These are phyloP conservation scores for Monopterus albus DNA, from an alignment of 2,113 vertebrate genomes.

Conservation along the genomic window DNA sequence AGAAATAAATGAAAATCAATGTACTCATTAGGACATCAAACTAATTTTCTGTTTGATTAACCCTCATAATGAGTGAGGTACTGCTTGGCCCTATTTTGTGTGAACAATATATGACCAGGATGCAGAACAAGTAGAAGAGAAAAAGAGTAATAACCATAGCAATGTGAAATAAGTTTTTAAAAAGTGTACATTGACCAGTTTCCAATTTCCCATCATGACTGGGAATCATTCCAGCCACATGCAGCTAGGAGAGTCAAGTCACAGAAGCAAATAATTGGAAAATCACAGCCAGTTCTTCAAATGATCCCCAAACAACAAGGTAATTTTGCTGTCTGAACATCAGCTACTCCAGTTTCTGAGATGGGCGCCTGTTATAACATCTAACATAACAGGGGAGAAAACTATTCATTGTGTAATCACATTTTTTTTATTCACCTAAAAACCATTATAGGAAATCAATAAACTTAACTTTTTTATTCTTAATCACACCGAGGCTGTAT, in stretches of 20 bases:
- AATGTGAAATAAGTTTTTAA: constrained; percentile 21
- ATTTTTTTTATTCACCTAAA: no score
- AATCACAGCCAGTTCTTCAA: constrained; percentile 68
- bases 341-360: constrained; percentile 47
- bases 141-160: neutral
- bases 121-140: neutral
- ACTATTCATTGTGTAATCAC: neutral
- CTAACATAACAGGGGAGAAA: constrained; percentile 17
- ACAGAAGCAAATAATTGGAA: constrained; percentile 74
- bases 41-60: constrained; percentile 61
- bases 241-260: constrained; percentile 46
- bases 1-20: constrained; percentile 49
- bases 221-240: constrained; percentile 51
- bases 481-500: no score
- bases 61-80: constrained; percentile 46
- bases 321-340: constrained; percentile 65
- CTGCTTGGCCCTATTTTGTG: constrained; percentile 48
- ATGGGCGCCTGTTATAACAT: constrained; percentile 44
- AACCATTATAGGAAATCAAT: no score
- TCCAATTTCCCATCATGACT: constrained; percentile 58
- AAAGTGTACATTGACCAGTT: constrained; percentile 24
- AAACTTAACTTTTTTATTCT: no score
- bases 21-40: constrained; percentile 55
- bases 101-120: constrained; percentile 22
- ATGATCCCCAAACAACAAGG: constrained; percentile 69